These are phyloP conservation scores for Galbula dea DNA, from an alignment of 2,113 vertebrate genomes.

Conservation along the genomic window DNA sequence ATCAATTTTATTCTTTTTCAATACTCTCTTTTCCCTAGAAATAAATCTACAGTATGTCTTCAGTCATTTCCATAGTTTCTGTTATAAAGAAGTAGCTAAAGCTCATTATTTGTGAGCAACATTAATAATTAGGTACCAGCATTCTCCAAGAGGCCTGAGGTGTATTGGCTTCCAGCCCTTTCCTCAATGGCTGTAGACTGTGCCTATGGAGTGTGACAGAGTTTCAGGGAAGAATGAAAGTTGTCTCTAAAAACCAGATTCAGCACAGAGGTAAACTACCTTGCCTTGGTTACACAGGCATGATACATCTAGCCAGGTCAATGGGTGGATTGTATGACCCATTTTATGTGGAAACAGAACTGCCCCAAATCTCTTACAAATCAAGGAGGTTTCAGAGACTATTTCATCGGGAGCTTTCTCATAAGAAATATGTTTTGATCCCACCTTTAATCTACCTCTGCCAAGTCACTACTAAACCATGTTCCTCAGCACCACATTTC, in stretches of 20 bases:
- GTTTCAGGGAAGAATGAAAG: background rate
- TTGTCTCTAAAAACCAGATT: background rate
- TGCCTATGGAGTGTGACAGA: background rate
- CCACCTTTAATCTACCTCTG: too few species aligned
- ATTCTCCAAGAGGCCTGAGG: background rate
- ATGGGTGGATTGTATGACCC: background rate
- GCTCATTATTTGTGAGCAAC: background rate
- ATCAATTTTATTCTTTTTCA: background rate
- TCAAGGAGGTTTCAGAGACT: background rate
- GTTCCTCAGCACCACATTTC: too few species aligned
- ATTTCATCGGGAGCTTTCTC: background rate
- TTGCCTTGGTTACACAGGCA: background rate
- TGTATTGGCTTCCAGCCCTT: background rate
- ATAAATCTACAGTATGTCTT: background rate
- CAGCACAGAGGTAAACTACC: background rate
- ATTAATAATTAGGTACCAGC: background rate
- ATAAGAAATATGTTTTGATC: background rate
- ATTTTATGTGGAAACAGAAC: background rate
- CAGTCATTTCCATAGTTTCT: background rate
- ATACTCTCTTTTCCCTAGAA: background rate
- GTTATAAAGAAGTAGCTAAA: background rate
- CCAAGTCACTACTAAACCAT: too few species aligned
- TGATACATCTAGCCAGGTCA: background rate
- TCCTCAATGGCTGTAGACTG: rapidly evolving
- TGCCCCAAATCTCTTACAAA: background rate